Conservation (phyloP, 1,140 invertebrate species). For the Drosophila ambigua region DNA sequence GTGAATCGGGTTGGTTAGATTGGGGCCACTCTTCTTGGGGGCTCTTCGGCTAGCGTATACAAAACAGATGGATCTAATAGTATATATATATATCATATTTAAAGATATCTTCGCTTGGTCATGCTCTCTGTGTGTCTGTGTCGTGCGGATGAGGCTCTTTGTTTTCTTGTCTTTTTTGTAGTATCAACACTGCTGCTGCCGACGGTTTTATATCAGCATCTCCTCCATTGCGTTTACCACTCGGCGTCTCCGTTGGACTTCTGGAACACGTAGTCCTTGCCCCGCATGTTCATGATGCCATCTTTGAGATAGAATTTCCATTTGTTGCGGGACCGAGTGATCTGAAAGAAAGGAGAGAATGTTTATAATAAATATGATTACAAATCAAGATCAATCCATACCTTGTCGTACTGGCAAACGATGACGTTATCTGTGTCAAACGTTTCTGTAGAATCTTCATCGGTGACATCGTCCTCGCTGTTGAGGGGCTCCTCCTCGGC, state of each 20-base stretch:
- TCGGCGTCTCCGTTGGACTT: constrained; percentile 99
- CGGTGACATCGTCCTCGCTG: constrained; percentile 98
- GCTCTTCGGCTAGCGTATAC: constrained; percentile 43
- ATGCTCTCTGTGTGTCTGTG: constrained; percentile 2
- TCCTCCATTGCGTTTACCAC: constrained; percentile 88
- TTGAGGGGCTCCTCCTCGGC: constrained; percentile 96
- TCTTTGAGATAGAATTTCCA: constrained; percentile 99
- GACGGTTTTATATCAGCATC: not conserved
- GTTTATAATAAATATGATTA: not conserved
- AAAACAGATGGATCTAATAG: constrained; percentile 47
- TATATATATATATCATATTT: no score
- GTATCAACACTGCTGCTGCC: constrained; percentile 17
- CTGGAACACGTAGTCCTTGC: constrained; percentile 99
- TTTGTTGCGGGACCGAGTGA: constrained; percentile 97
- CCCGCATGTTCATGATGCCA: constrained; percentile 99
- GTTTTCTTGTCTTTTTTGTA: constrained; percentile 58
- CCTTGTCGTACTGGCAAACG: constrained; percentile 99
- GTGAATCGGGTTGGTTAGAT: no score
- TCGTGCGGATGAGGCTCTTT: constrained; percentile 63
- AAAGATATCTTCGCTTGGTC: constrained; percentile 61
- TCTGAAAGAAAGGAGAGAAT: constrained; percentile 85
- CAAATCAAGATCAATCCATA: constrained; percentile 73
- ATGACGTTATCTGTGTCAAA: constrained; percentile 99
- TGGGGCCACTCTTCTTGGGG: not conserved
- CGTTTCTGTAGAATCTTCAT: constrained; percentile 96